Evolutionary conservation across 2,888 invertebrate genomes (phyloP), one percentile per base, ranked within the genome.

Genomic region (Tuberolachnus salignus): DNA sequence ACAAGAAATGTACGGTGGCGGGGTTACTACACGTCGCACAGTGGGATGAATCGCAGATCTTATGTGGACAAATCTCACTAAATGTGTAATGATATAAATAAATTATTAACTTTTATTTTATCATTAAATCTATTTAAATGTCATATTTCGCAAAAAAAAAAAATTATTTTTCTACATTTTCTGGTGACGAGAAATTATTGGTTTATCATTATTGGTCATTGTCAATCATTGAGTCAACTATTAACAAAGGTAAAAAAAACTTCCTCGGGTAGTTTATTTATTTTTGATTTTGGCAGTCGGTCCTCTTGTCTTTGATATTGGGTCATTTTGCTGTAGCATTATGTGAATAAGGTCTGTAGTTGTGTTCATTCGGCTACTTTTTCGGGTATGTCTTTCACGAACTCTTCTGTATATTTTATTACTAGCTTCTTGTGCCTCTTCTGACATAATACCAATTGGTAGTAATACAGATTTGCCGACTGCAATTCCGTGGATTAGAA

Each of bases 201-300:
- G n/a, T n/a, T n/a, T n/a, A n/a, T n/a, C n/a, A n/a, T 55, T 55
- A 55, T 55, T 55, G 21, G 55, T 55, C 55, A 21, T 55, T 21
- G 21, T 21, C 55, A 55, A 55, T 55, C 55, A 55, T 21, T 21
- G 55, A 55, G 55, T 55, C 21, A 1, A 55, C 9, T 55, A 55
- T 55, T 55, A 55, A 21, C 55, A 55, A 55, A 55, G 21, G 9
- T 21, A 55, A 19, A 55, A 55, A n/a, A n/a, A n/a, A n/a, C 55
- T 8, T 55, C 55, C 1, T 21, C 21, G 9, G 55, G 9, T 2
- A 51, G 51, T n/a, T 51, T 8, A 51, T 51, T 13, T n/a, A 51
- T 51, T 51, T 51, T 51, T 51, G 51, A 55, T 55, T 55, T 55
- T 55, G 21, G 55, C 55, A 55, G 9, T 55, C 55, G n/a, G n/a